Evolutionary conservation across 1,140 invertebrate species (phyloP), one percentile per base, ranked within the genome.

Genomic region (Tachypleus tridentatus): DNA sequence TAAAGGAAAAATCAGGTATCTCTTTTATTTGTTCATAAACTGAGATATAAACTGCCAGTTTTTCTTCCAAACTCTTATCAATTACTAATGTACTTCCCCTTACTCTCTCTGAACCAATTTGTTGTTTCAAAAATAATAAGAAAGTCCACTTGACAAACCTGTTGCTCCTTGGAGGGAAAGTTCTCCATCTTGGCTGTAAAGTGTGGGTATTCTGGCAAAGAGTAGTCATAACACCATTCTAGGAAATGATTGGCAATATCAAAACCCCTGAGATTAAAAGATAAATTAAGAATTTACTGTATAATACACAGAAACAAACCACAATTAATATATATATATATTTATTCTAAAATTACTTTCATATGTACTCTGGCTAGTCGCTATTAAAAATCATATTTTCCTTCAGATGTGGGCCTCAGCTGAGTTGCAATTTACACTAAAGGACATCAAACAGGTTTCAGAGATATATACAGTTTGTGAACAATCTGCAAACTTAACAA

Each of bases 181-280:
- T 85, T 81, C 48, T 84, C 80, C 4, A 77, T 77, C 58, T 82
- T 77, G 69, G 86, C 85, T 60, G 79, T 80, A 73, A 87, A 98
- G 77, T 87, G 88, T 3, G 93, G 93, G 74, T 85, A 82, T 58
- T 87, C 81, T 0, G 83, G 76, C 62, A 84, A 82, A 0, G 85
- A 89, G 76, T 98, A 97, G 73, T 97, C 89, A 76, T 91, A 95
- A 5, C 84, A 85, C 92, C 93, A 97, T 77, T 98, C 94, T 67
- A 90, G 83, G 76, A 97, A 96, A 74, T 98, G 94, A 78, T 98
- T 98, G 4, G 92, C 95, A 63, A 98, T 79, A 78, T 98, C 95
- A 79, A 94, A 98, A 1, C 88, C 92, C 67, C 94, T 79, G 71
- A 58, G 70, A 65, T 71, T 71, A 57, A 69, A 64, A 49, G 58